Conservation (phyloP, 2,113 vertebrate genomes). For the Pelobates fuscus region DNA sequence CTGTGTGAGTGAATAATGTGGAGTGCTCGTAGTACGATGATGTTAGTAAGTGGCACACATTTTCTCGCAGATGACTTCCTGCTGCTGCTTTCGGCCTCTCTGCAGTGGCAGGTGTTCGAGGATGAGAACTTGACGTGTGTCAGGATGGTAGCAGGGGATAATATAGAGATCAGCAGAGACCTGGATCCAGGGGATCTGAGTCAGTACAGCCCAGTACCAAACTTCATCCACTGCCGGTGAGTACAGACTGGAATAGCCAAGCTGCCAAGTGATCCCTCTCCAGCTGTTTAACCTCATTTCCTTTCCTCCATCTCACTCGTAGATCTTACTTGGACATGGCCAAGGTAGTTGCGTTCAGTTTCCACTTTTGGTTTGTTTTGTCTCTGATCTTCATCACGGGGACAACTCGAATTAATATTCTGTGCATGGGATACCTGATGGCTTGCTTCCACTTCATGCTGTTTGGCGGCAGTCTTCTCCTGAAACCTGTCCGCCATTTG, state of each 20-base stretch:
- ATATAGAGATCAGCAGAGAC: slow-evolving; percentile 67
- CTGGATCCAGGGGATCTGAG: slow-evolving; percentile 64
- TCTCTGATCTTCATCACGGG: slow-evolving; percentile 78
- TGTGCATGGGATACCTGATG: slow-evolving; percentile 72
- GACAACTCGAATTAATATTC: slow-evolving; percentile 68
- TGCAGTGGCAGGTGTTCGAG: slow-evolving; percentile 75
- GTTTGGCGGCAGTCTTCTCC: slow-evolving; percentile 69
- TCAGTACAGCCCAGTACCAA: slow-evolving; percentile 65
- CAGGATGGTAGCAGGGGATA: slow-evolving; percentile 66
- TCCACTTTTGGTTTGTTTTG: slow-evolving; percentile 78
- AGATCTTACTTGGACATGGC: slow-evolving; percentile 74
- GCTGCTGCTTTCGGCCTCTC: slow-evolving; percentile 72
- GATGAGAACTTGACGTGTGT: slow-evolving; percentile 65
- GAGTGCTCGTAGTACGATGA: too few species aligned
- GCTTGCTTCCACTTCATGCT: slow-evolving; percentile 78
- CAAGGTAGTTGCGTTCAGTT: slow-evolving; percentile 71
- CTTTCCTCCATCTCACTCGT: slow-evolving; percentile 6
- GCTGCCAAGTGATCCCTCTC: too few species aligned
- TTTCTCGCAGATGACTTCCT: slow-evolving; percentile 67
- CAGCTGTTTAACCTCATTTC: neutral
- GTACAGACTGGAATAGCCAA: slow-evolving; percentile 2
- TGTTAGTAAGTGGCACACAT: too few species aligned
- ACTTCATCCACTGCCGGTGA: slow-evolving; percentile 67
- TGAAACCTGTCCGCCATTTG: slow-evolving; percentile 67
- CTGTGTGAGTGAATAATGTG: too few species aligned